These are phyloP conservation scores for Cryptus armator DNA, from an alignment of 2,888 invertebrate species.

Conservation along the genomic window DNA sequence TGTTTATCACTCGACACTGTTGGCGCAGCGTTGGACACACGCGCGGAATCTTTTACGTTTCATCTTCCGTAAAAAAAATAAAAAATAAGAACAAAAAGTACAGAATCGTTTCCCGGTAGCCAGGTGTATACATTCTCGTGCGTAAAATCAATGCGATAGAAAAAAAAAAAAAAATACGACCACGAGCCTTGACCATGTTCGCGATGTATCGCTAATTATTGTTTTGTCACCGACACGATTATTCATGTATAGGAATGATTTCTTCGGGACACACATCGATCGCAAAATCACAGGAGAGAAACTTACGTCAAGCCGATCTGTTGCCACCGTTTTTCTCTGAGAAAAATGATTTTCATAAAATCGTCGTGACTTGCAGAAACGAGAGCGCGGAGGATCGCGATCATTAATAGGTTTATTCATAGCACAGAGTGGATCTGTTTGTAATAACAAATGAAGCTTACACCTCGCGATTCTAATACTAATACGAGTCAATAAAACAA, in stretches of 20 bases:
- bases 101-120: not conserved
- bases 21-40: not conserved
- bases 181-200: conserved; percentile 30
- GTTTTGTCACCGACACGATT: conserved; percentile 5
- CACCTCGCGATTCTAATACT: not conserved
- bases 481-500: conserved; percentile 17
- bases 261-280: not conserved
- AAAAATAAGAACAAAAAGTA: not conserved
- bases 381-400: conserved; percentile 10
- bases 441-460: not conserved
- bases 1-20: not conserved
- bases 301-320: not conserved
- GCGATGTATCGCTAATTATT: conserved; percentile 1
- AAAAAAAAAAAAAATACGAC: conserved; percentile 2
- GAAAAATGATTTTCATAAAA: conserved; percentile 21
- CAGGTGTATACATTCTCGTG: not conserved
- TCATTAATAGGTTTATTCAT: conserved; percentile 19
- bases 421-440: conserved; percentile 16
- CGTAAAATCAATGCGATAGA: not conserved
- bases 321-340: not conserved
- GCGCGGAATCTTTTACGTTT: not conserved
- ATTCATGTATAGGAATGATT: conserved; percentile 11
- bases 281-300: not conserved
- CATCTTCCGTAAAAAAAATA: not conserved
- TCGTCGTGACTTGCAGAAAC: conserved; percentile 10